phyloP scores from a whole-genome alignment of 2,888 invertebrate genomes.

The Drosophila prostipennis region DNA sequence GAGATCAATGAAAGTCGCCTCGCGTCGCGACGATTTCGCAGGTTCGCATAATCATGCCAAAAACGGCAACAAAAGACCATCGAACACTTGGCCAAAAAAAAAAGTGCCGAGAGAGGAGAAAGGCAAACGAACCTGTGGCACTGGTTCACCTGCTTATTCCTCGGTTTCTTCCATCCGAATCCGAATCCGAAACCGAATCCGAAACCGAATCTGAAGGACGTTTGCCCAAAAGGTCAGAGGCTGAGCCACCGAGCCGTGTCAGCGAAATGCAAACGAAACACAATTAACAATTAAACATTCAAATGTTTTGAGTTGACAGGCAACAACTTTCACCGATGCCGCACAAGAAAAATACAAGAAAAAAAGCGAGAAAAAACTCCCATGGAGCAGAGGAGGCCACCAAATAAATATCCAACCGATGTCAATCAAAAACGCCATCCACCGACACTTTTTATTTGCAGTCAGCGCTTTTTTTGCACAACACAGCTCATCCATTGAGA shows the following conservation, averaged over 20 bases:
- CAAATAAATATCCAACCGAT: slow-evolving; percentile 22
- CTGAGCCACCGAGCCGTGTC: slow-evolving; percentile 31
- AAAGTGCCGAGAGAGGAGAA: slow-evolving; percentile 61
- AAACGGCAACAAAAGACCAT: slow-evolving; percentile 61
- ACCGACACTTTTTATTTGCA: slow-evolving; percentile 31
- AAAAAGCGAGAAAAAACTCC: slow-evolving; percentile 6
- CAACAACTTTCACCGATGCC: slow-evolving; percentile 67
- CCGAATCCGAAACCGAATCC: slow-evolving; percentile 46
- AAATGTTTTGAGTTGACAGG: slow-evolving; percentile 60
- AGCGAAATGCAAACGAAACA: slow-evolving; percentile 35
- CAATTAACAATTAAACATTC: slow-evolving; percentile 71
- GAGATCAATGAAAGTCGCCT: slow-evolving; percentile 66
- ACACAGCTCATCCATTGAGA: slow-evolving; percentile 61
- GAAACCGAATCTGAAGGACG: slow-evolving; percentile 62
- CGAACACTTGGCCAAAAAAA: slow-evolving; percentile 46
- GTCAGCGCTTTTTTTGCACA: slow-evolving; percentile 15
- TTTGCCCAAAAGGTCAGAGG: slow-evolving; percentile 63
- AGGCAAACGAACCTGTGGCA: slow-evolving; percentile 41
- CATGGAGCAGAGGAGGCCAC: slow-evolving; percentile 17
- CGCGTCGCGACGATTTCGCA: slow-evolving; percentile 40
- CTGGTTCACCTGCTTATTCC: slow-evolving; percentile 12
- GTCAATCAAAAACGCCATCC: slow-evolving; percentile 69
- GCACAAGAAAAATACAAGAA: slow-evolving; percentile 1
- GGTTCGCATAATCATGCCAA: slow-evolving; percentile 74
- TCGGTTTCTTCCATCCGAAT: neutral